Conservation (phyloP, 1,140 invertebrate species). For the Megalonaias nervosa region DNA sequence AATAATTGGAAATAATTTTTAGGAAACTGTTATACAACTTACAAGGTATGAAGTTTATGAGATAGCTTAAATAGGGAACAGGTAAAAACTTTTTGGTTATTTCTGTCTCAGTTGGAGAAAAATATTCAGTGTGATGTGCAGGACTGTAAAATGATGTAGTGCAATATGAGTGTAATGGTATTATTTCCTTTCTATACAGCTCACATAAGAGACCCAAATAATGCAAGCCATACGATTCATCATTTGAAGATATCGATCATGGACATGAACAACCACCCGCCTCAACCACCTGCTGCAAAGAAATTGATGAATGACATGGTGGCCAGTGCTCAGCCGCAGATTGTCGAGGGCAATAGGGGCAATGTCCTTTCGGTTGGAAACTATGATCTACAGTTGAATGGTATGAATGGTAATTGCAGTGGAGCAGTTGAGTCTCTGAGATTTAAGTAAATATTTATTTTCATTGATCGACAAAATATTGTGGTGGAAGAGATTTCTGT, state of each 20-base stretch:
- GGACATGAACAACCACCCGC: slow-evolving; percentile 85
- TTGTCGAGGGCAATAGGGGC: slow-evolving; percentile 63
- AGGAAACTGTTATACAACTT: neutral
- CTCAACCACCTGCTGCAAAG: slow-evolving; percentile 86
- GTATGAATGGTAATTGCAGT: slow-evolving; percentile 46
- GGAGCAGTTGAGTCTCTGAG: neutral
- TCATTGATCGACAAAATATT: neutral
- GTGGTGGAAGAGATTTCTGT: neutral
- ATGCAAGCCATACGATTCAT: slow-evolving; percentile 80
- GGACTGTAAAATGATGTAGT: neutral
- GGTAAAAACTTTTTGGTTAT: too few relatives aligned
- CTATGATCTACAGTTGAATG: slow-evolving; percentile 67
- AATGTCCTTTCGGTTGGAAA: slow-evolving; percentile 64
- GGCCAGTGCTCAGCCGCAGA: slow-evolving; percentile 78
- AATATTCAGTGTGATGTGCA: neutral
- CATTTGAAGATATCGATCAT: slow-evolving; percentile 86
- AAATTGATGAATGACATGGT: slow-evolving; percentile 92
- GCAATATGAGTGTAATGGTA: neutral
- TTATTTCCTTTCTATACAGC: slow-evolving; percentile 59
- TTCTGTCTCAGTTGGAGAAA: slow-evolving; percentile 7
- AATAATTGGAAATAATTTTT: neutral
- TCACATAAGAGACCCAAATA: slow-evolving; percentile 87
- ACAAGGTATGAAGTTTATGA: neutral
- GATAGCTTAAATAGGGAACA: neutral
- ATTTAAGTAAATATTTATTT: neutral